Evolutionary conservation across 2,113 vertebrate species (phyloP), one percentile per base, ranked within the genome.

Genomic region (Grantiella picta): DNA sequence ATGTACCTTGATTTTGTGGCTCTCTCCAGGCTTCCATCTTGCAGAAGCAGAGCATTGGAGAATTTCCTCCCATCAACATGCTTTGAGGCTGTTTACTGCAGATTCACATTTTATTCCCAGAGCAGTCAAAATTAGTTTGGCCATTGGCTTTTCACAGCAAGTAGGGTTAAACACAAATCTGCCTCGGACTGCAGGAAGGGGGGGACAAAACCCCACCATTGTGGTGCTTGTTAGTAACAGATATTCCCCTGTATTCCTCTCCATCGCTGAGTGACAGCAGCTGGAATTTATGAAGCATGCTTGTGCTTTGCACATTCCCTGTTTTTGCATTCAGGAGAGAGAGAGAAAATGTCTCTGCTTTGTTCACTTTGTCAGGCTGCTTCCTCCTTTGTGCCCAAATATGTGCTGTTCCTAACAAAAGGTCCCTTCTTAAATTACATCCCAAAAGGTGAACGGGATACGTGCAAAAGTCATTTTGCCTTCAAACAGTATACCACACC

Each of bases 231-330:
- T 82, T 90, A 5, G 36, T 86, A 95, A 92, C 76, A 94, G 86
- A 96, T 97, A 96, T 94, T 96, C 52, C 82, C 91, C 80, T 49
- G 31, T 95, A 94, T 73, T 95, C 80, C 83, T 83, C 47, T 92
- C 69, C 54, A 59, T 68, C 0, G 0, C 89, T 96, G 96, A 95
- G 76, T 96, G 95, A 95, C 96, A 97, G 94, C 92, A 92, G 89
- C 60, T 95, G 95, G 91, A 94, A 97, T 96, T 96, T 93, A 96
- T 97, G 96, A 96, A 94, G 76, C 94, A 92, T 15, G 24, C 71
- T 92, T 90, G 60, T 68, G 56, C 76, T 94, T 90, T 94, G 52
- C 89, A 86, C 71, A 10, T 95, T 89, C 82, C 36, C 92, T 94
- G 92, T 50, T 96, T 96, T 96, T 83, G 81, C 80, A 71, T 96